These are phyloP conservation scores for Esox lucius DNA, from an alignment of 2,797 vertebrate species.

Conservation along the genomic window DNA sequence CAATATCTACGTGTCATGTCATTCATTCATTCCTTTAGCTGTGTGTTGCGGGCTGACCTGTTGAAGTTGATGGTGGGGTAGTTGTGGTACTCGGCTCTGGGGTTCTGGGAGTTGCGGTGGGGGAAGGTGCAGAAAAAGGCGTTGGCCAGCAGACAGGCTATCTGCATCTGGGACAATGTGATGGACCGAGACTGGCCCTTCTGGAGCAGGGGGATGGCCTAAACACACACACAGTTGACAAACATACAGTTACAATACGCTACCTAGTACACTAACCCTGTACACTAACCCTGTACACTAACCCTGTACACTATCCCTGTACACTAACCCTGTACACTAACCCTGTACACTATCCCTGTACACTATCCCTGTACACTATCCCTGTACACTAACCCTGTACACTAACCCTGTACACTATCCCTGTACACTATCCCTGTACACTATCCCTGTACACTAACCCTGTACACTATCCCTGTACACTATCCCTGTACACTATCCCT, in stretches of 20 bases:
- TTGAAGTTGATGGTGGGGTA: conserved; percentile 75
- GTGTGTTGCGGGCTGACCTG: conserved; percentile 51
- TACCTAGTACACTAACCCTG: too few species aligned
- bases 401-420: not conserved
- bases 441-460: not conserved
- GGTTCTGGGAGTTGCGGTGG: conserved; percentile 56
- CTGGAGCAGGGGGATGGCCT: conserved; percentile 70
- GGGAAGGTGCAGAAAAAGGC: conserved; percentile 80
- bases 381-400: too few species aligned
- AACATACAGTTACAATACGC: not conserved
- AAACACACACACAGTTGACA: conserved; percentile 6
- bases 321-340: too few species aligned
- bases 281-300: too few species aligned
- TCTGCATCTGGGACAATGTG: conserved; percentile 73
- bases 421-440: not conserved
- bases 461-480: not conserved
- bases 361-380: too few species aligned
- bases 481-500: too few species aligned
- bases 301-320: too few species aligned
- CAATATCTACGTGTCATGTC: not conserved
- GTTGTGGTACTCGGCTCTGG: conserved; percentile 55
- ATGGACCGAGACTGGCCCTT: conserved; percentile 19
- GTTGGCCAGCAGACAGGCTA: conserved; percentile 73
- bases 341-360: too few species aligned
- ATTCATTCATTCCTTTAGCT: not conserved